These are phyloP conservation scores for Spatulosminthurus flaviceps DNA, from an alignment of 2,888 invertebrate species.

Conservation along the genomic window DNA sequence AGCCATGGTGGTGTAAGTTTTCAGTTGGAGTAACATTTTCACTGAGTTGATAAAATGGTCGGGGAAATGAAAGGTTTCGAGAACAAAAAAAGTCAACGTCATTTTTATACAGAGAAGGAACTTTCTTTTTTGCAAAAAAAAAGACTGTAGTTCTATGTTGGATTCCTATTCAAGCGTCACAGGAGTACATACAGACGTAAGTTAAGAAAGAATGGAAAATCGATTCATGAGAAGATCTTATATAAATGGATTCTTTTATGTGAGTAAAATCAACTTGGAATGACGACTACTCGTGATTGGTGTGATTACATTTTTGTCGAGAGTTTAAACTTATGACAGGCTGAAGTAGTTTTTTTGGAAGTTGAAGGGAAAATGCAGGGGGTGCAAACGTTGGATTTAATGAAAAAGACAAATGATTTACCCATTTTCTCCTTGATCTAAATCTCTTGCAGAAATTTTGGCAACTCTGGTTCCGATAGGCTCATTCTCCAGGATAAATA, in stretches of 20 bases:
- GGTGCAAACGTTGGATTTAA: neutral
- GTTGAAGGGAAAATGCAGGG: too few species aligned
- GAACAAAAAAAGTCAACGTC: too few species aligned
- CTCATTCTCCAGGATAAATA: constrained; percentile 86
- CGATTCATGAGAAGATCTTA: neutral
- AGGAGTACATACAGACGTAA: too few species aligned
- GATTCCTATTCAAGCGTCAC: too few species aligned
- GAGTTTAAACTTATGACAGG: neutral
- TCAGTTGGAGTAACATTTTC: too few species aligned
- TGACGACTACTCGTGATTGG: neutral
- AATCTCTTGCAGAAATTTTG: constrained; percentile 85
- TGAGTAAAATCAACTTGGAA: neutral
- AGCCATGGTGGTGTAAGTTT: too few species aligned
- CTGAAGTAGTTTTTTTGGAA: neutral
- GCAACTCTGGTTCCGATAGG: constrained; percentile 85
- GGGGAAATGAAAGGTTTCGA: too few species aligned
- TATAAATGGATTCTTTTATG: neutral
- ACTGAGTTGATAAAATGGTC: too few species aligned
- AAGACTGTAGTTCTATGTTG: too few species aligned
- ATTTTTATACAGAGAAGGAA: too few species aligned
- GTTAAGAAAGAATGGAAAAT: neutral
- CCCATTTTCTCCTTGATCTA: constrained; percentile 84
- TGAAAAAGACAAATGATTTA: constrained; percentile 48
- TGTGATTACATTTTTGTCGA: neutral
- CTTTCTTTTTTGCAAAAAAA: too few species aligned